Percentiles rank a stretch among this genome's conserved stretches.
Evolutionary conservation across 2,797 vertebrate genomes (phyloP).

Genomic region (Tenualosa ilisha): DNA sequence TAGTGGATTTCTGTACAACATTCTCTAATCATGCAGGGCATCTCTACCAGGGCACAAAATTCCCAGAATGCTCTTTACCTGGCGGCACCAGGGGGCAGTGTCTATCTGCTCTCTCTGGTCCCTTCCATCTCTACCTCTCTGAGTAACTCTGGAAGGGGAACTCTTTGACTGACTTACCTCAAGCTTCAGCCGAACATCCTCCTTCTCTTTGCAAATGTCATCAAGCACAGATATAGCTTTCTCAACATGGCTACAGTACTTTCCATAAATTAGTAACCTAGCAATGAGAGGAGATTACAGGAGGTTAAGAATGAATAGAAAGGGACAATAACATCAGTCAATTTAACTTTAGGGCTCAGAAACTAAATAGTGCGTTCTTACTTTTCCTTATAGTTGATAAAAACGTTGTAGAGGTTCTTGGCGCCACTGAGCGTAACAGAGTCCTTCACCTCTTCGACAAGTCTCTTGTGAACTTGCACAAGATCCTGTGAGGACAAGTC

Average conservation of each 20-base stretch:
- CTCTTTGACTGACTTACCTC: slow-evolving; percentile 75
- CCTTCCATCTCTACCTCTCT: background rate
- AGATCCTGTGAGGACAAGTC: slow-evolving; percentile 75
- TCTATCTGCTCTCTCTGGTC: slow-evolving; percentile 29
- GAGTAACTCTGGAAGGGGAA: background rate
- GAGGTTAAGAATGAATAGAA: background rate
- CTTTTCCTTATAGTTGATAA: slow-evolving; percentile 96
- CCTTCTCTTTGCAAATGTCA: slow-evolving; percentile 89
- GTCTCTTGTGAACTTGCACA: slow-evolving; percentile 90
- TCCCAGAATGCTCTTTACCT: background rate
- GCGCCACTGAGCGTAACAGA: slow-evolving; percentile 87
- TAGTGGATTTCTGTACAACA: slow-evolving; percentile 45
- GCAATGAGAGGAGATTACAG: background rate
- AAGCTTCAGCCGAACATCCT: slow-evolving; percentile 91
- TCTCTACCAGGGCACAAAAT: background rate
- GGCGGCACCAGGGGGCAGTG: slow-evolving; percentile 57
- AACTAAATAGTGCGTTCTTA: slow-evolving; percentile 52
- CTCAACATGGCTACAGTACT: slow-evolving; percentile 97
- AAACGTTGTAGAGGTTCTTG: slow-evolving; percentile 92
- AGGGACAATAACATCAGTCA: background rate
- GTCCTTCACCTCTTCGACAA: slow-evolving; percentile 88
- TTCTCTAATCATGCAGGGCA: background rate
- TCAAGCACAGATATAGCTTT: slow-evolving; percentile 87
- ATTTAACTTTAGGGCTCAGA: background rate
- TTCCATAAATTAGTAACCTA: slow-evolving; percentile 94